Base-by-base conservation (phyloP, 2,797 vertebrate species). In the Sardinella longiceps region DNA sequence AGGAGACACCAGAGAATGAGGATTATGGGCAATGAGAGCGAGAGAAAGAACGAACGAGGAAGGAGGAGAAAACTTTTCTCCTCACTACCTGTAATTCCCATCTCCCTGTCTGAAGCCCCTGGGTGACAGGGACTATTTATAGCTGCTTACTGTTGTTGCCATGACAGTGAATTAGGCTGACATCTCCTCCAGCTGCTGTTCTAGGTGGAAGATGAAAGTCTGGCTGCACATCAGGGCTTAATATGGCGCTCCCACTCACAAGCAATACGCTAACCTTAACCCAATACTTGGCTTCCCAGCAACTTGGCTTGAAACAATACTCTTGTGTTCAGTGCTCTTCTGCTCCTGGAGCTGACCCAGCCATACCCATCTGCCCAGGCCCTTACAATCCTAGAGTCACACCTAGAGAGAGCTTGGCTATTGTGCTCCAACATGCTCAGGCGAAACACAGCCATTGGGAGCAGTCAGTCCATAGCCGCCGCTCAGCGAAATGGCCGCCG, bases 141-240 rank as follows among this genome's bases (percentile, higher is more conserved):
- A 87, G 84, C 88, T 77, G 83, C 88, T 85, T 87, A 39, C 85
- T 77, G 85, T 85, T 87, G 92, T 94, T 93, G 90, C 94, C 91
- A 94, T 94, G 91, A 92, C 85, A 23, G 88, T 81, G 53, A 90
- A 85, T 87, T 85, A 87, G 82, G 63, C 60, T 46, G 85, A 85
- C 86, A 80, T 87, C 87, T 88, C 82, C 85, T 84, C 82, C 81
- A 89, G 84, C 85, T 87, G 87, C 85, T 86, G 86, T 83, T 86
- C 84, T 81, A 30, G 66, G 66, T 15, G 66, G 66, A 74, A 74
- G 66, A 74, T 74, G 66, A 74, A 74, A 74, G 66, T 39, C 30
- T 74, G 66, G 66, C 66, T 37, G 66, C 30, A 15, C 33, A 74
- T 74, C 30, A 74, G 66, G 30, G 33, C 66, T 74, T 74, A 74